A percentile compares a stretch with the other conserved stretches of the same genome.
Evolutionary conservation across 2,113 vertebrate species (phyloP).

Genomic region (Psittacus erithacus): DNA sequence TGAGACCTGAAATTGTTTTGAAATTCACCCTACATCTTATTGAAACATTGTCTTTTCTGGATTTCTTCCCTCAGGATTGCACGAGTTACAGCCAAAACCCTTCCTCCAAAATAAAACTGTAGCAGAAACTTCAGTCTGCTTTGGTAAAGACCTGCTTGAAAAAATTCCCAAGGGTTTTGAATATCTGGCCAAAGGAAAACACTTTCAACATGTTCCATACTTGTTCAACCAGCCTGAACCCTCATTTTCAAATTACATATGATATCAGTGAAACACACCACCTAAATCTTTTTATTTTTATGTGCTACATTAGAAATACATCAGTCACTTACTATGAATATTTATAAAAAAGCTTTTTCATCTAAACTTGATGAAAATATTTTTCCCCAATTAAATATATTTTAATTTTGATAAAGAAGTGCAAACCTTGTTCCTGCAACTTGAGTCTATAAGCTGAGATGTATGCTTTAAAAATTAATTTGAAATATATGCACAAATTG

Average conservation of each 20-base stretch:
- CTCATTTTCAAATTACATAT: not conserved
- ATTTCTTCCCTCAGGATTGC: not conserved
- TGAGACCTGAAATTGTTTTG: not conserved
- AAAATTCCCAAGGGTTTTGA: not conserved
- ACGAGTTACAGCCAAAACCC: not conserved
- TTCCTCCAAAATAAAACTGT: not conserved
- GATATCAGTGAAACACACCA: not conserved
- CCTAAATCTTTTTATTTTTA: not conserved
- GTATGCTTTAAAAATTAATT: constrained; percentile 26
- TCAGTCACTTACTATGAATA: not conserved
- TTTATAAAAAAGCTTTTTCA: not conserved
- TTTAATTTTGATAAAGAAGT: not conserved
- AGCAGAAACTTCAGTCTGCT: not conserved
- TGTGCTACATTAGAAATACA: not conserved
- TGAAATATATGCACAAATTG: constrained; percentile 9
- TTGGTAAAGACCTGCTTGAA: not conserved
- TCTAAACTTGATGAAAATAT: constrained; percentile 12
- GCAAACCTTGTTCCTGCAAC: not conserved
- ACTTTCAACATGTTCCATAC: not conserved
- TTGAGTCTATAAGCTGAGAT: not conserved
- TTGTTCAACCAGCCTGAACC: not conserved
- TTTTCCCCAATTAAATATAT: not conserved
- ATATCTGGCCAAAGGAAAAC: not conserved
- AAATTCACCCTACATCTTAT: not conserved
- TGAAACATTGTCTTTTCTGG: not conserved